Percentiles rank a stretch among this genome's conserved stretches.
Evolutionary conservation across 2,797 vertebrate genomes (phyloP).

Genomic region (Trematomus bernacchii): DNA sequence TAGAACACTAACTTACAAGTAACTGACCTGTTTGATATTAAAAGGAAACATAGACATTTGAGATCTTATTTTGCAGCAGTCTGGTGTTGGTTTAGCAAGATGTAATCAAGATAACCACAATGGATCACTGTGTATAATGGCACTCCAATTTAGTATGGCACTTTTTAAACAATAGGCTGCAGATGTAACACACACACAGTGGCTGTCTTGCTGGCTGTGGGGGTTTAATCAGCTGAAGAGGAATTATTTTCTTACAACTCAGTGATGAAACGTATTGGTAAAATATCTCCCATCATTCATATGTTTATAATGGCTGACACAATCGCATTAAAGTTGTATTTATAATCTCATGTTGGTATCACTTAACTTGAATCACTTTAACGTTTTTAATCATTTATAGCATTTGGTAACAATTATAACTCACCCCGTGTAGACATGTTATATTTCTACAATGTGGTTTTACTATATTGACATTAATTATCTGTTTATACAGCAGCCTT

Average conservation of each 20-base stretch:
- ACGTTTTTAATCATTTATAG: not conserved
- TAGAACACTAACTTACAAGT: not conserved
- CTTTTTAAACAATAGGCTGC: constrained; percentile 57
- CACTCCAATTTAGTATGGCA: constrained; percentile 41
- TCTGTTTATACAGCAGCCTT: not conserved
- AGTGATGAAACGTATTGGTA: constrained; percentile 12
- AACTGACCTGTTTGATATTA: constrained; percentile 18
- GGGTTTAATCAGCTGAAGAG: constrained; percentile 40
- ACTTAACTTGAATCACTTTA: not conserved
- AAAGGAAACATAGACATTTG: constrained; percentile 29
- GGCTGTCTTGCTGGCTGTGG: constrained; percentile 29
- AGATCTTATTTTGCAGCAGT: constrained; percentile 20
- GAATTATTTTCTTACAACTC: constrained; percentile 14
- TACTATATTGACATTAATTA: no score
- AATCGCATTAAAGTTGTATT: not conserved
- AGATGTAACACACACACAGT: constrained; percentile 40
- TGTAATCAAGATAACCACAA: constrained; percentile 64
- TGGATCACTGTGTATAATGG: constrained; percentile 59
- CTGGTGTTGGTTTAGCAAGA: constrained; percentile 31
- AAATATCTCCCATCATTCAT: constrained; percentile 9
- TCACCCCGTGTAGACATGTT: not conserved
- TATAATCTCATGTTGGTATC: not conserved
- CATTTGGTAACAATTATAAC: not conserved
- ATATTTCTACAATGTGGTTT: not conserved
- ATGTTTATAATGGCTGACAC: not conserved